A percentile compares a stretch with the other conserved stretches of the same genome.
Evolutionary conservation across 2,888 invertebrate species (phyloP).

Genomic region (Cheilosia grossa): DNA sequence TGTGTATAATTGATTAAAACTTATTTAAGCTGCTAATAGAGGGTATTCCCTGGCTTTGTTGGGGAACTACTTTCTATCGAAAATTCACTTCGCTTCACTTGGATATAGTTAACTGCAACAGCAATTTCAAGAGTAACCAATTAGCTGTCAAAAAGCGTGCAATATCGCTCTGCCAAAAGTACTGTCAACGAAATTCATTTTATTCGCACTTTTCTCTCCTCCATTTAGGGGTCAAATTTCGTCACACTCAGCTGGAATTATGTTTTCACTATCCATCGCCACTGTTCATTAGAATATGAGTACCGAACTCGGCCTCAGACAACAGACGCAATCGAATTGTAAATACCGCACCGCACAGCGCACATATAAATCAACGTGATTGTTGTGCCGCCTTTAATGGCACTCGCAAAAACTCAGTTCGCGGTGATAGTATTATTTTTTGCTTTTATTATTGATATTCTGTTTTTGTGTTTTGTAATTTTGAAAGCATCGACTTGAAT

Average conservation of each 20-base stretch:
- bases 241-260: slow-evolving; percentile 32
- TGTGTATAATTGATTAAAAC: slow-evolving; percentile 27
- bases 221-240: slow-evolving; percentile 33
- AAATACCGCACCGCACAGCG: neutral
- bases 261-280: neutral
- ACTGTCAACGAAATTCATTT: slow-evolving; percentile 48
- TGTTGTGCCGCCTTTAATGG: slow-evolving; percentile 8
- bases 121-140: neutral
- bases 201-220: slow-evolving; percentile 45
- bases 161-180: slow-evolving; percentile 10
- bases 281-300: neutral
- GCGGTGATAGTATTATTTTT: slow-evolving; percentile 60
- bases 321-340: neutral
- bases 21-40: slow-evolving; percentile 21
- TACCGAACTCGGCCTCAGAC: neutral
- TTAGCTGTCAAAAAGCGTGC: slow-evolving; percentile 34
- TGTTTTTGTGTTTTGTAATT: slow-evolving; percentile 13
- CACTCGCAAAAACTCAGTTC: slow-evolving; percentile 18
- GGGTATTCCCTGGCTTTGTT: slow-evolving; percentile 30
- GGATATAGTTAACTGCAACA: neutral
- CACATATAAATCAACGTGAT: slow-evolving; percentile 23
- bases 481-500: slow-evolving; percentile 4
- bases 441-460: slow-evolving; percentile 19
- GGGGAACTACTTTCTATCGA: slow-evolving; percentile 23
- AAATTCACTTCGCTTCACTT: slow-evolving; percentile 27